A percentile compares a stretch with the other conserved stretches of the same genome.
These are phyloP conservation scores for Platycheirus albimanus DNA, from an alignment of 2,888 invertebrate species.

Conservation along the genomic window DNA sequence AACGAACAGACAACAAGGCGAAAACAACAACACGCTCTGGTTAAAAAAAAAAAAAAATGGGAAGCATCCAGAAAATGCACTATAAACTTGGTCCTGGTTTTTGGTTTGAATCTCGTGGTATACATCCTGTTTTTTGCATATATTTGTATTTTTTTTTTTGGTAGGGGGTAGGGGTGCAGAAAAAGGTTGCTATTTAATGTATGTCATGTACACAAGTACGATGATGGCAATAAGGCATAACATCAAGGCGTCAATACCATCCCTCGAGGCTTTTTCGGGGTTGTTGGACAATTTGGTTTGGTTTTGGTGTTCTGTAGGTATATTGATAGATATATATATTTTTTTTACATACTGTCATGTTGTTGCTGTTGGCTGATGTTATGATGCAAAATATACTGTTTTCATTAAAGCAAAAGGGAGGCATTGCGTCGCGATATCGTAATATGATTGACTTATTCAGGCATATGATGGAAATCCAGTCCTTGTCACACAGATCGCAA, in stretches of 20 bases:
- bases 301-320: background rate
- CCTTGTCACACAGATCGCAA: conserved; percentile 61
- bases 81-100: conserved; percentile 60
- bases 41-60: background rate
- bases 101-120: conserved; percentile 33
- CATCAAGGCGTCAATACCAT: conserved; percentile 49
- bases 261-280: conserved; percentile 14
- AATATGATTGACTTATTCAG: conserved; percentile 59
- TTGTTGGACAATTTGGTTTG: conserved; percentile 28
- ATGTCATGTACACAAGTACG: conserved; percentile 44
- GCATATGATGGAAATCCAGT: conserved; percentile 65
- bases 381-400: conserved; percentile 31
- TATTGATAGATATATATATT: too few relatives aligned
- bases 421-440: background rate
- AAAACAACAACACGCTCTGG: conserved; percentile 1
- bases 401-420: conserved; percentile 45
- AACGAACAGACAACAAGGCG: conserved; percentile 32
- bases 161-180: background rate
- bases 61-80: conserved; percentile 40
- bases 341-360: conserved; percentile 14
- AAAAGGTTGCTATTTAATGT: conserved; percentile 21
- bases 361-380: conserved; percentile 20
- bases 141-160: conserved; percentile 10
- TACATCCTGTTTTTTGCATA: conserved; percentile 29
- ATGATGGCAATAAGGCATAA: conserved; percentile 61